Base-by-base conservation (phyloP, 2,888 invertebrate species). In the Lithophane semibrunnea region DNA sequence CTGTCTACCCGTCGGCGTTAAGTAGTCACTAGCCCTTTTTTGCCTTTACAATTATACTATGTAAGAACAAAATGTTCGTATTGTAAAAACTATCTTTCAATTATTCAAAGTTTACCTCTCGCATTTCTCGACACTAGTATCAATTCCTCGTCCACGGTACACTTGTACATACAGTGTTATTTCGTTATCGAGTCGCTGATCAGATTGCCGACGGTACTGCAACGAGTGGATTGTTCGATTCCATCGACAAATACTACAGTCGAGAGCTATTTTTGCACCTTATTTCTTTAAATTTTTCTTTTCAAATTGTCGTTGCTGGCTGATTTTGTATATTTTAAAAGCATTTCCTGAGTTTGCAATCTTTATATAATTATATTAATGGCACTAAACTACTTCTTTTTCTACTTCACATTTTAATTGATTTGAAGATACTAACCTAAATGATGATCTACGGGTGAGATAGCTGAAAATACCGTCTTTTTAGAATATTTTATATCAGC, bases 171-270 rank as follows among this genome's bases (percentile, higher is more conserved):
- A 73, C 70, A 61, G 44, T 65, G 70, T 73, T 82, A 81, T 81
- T 83, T 74, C 13, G 82, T 73, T 84, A 79, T 79, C 63, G 75
- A 60, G 42, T 82, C 67, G 42, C 44, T 60, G 82, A 82, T 75
- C 72, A 75, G 69, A 77, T 72, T 85, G 77, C 63, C 52, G 67
- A 68, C 83, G 64, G 49, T 74, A 64, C 83, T 61, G 63, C 60
- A 56, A 67, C 73, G 67, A 81, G 77, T 68, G 71, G 78, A 85
- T 85, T 84, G 85, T 87, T 85, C 81, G 85, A 78, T 81, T 86
- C 71, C 70, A 78, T 67, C 86, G 77, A 85, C 84, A 81, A 87
- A 86, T 82, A 78, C 81, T 79, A 61, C 65, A 65, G 60, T 47
- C 42, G 69, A 63, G 66, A 66, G 66, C 73, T 73, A 85, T 77